Base-by-base conservation (phyloP, 2,113 vertebrate species). In the Chaenogobius annularis region DNA sequence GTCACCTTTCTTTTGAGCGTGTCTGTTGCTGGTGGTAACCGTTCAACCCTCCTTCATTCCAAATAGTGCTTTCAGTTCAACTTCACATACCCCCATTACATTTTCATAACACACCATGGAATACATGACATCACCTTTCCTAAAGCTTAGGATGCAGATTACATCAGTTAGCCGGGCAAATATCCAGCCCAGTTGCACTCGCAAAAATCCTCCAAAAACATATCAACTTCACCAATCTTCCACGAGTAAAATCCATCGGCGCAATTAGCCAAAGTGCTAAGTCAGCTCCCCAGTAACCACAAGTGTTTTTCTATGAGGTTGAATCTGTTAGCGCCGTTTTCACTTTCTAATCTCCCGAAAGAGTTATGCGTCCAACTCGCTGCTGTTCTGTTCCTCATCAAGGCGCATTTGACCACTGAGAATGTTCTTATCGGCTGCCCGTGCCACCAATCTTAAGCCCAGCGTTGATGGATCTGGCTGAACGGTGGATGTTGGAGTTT, bases 381-480 rank as follows among this genome's bases (percentile, higher is more conserved):
- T 19, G 52, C 56, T 66, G 66, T 37, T 58, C 71, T 73, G 80
- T 79, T 81, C 67, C 75, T 76, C 79, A 72, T 87, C 84, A 73
- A 55, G 52, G 56, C 26, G 70, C 44, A 67, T 66, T 35, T 72
- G 79, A 85, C 84, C 83, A 85, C 82, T 78, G 77, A 86, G 80
- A 79, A 52, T 2, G 65, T 74, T 58, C 83, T 91, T 88, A 89
- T 91, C 88, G 67, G 83, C 62, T 1, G 5, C 20, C 14, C 66
- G 74, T 61, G 77, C 81, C 74, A 43, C 80, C 26, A 14, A 83
- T 91, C 88, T 85, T 68, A 75, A 82, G 77, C 82, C 79, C 14
- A 0, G 40, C 19, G 59, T 70, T 87, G 87, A 91, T 85, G 88
- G 88, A 91, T 89, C 75, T 81, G 74, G 77, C 82, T 6, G 70